Evolutionary conservation across 1,140 invertebrate genomes (phyloP).

Genomic region (Alviniconcha marisindica): DNA sequence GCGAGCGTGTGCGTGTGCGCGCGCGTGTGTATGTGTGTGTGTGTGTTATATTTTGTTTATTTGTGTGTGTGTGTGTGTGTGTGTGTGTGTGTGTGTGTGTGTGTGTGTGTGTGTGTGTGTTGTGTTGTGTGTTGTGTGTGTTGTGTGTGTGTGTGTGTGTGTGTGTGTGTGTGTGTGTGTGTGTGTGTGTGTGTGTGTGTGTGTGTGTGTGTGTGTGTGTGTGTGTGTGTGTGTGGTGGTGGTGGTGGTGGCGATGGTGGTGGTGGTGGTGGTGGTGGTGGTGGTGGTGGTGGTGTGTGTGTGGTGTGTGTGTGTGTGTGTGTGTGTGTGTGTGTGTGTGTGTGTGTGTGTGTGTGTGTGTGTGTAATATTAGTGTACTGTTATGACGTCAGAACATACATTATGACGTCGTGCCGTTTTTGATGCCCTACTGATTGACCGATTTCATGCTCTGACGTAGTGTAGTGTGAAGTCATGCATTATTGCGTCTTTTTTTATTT

Average conservation of each 20-base stretch:
- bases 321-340: no score
- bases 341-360: no score
- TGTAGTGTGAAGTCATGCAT: no score
- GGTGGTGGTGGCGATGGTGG: background rate
- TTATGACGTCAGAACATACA: no score
- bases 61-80: background rate
- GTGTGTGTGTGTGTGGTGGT: background rate
- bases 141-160: background rate
- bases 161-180: constrained; percentile 17
- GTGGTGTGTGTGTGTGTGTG: no score
- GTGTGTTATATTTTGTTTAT: background rate
- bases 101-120: background rate
- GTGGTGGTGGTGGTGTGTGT: no score
- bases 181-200: constrained; percentile 9
- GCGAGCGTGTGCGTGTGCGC: background rate
- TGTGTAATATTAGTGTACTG: no score
- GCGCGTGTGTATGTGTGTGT: background rate
- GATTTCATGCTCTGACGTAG: no score
- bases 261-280: background rate
- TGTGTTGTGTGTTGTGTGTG: background rate
- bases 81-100: background rate
- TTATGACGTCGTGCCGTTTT: no score
- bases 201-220: background rate
- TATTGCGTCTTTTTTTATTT: no score
- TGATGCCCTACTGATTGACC: no score